Evolutionary conservation across 2,113 vertebrate species (phyloP).

Genomic region (Periophthalmus modestus): DNA sequence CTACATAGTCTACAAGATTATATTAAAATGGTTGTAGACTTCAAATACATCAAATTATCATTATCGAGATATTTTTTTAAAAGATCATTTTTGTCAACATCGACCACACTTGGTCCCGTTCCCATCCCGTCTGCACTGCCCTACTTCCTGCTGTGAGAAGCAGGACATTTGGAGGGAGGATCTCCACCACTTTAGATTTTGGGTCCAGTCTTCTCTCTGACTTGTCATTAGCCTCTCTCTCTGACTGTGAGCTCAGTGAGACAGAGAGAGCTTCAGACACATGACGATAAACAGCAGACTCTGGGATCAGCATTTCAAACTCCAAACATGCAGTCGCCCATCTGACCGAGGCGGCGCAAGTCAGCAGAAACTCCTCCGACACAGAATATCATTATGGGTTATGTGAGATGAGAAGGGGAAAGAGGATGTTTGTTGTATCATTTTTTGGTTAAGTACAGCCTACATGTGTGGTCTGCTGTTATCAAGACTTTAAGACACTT

Average conservation of each 20-base stretch:
- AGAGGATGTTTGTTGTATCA: slow-evolving; percentile 70
- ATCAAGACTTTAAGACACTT: slow-evolving; percentile 49
- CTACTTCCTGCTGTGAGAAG: slow-evolving; percentile 41
- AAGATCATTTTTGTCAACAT: too few relatives aligned
- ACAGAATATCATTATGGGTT: slow-evolving; percentile 73
- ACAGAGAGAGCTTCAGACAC: slow-evolving; percentile 46
- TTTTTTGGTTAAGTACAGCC: slow-evolving; percentile 67
- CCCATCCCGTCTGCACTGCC: slow-evolving; percentile 10
- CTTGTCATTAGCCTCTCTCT: slow-evolving; percentile 70
- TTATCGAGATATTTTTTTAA: too few relatives aligned
- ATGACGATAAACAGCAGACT: slow-evolving; percentile 66
- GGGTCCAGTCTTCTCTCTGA: slow-evolving; percentile 44
- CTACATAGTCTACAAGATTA: too few relatives aligned
- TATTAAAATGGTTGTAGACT: too few relatives aligned
- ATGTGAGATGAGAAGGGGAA: slow-evolving; percentile 67
- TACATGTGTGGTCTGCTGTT: slow-evolving; percentile 70
- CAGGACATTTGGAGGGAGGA: slow-evolving; percentile 48
- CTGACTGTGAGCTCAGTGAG: slow-evolving; percentile 62
- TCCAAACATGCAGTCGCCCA: slow-evolving; percentile 53
- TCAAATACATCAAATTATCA: too few relatives aligned
- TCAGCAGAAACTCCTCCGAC: slow-evolving; percentile 68
- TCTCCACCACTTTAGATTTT: slow-evolving; percentile 44
- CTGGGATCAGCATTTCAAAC: slow-evolving; percentile 68
- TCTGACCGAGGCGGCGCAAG: slow-evolving; percentile 58
- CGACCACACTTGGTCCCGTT: neutral